These are phyloP conservation scores for Empidonax alnorum DNA, from an alignment of 2,113 vertebrate species.

Conservation along the genomic window DNA sequence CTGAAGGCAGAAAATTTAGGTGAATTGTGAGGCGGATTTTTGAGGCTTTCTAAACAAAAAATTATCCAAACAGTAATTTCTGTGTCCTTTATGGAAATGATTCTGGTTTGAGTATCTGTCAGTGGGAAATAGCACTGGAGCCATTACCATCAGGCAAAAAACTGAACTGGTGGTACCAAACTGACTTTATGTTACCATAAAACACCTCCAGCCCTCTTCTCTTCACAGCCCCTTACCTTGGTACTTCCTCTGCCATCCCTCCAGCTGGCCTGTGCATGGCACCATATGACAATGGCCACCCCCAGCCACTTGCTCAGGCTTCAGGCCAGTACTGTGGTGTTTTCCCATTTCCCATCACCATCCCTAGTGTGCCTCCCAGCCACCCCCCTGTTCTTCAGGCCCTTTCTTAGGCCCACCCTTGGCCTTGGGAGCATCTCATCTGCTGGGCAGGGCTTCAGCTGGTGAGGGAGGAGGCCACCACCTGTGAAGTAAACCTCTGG, in stretches of 20 bases:
- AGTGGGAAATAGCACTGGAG: background rate
- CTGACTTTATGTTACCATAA: background rate
- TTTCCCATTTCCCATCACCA: background rate
- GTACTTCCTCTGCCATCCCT: background rate
- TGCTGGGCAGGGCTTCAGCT: background rate
- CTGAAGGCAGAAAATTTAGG: background rate
- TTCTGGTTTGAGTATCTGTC: background rate
- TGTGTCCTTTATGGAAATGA: background rate
- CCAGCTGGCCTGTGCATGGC: background rate
- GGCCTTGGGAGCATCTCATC: background rate
- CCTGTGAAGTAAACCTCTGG: background rate
- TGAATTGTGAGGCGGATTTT: background rate
- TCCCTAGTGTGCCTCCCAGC: background rate
- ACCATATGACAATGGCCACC: accelerated
- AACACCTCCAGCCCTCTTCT: background rate
- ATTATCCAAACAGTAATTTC: background rate
- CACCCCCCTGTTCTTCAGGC: background rate
- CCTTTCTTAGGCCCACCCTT: background rate
- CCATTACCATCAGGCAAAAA: background rate
- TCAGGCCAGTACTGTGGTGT: background rate
- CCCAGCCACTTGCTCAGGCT: background rate
- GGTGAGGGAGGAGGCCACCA: background rate
- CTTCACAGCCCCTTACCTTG: background rate
- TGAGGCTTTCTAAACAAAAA: background rate
- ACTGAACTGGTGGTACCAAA: background rate